phyloP scores from a whole-genome alignment of 2,113 vertebrate species.

The Glaucidium brasilianum region DNA sequence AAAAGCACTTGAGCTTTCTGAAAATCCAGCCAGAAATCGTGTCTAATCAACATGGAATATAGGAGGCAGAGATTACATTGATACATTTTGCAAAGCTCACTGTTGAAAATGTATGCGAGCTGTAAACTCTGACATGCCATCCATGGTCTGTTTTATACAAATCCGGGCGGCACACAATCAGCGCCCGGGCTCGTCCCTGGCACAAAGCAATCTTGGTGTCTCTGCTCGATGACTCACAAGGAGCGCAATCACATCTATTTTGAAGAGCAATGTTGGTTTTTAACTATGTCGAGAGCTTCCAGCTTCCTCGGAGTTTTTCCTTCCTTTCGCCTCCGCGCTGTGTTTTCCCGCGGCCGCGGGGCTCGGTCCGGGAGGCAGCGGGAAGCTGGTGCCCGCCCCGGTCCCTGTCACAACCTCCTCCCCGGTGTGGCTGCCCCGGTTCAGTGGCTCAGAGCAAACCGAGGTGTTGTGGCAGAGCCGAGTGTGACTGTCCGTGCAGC shows the following conservation, averaged over 20 bases:
- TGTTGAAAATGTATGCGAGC: conserved; percentile 74
- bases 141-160: conserved; percentile 65
- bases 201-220: conserved; percentile 71
- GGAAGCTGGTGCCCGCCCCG: fast-evolving
- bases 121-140: conserved; percentile 76
- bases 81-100: conserved; percentile 78
- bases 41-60: conserved; percentile 88
- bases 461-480: fast-evolving
- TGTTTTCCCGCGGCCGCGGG: fast-evolving
- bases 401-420: neutral
- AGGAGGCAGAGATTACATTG: conserved; percentile 84
- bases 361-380: neutral
- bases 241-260: conserved; percentile 74
- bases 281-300: conserved; percentile 43
- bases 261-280: conserved; percentile 62
- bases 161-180: conserved; percentile 73
- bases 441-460: fast-evolving
- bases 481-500: fast-evolving
- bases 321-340: fast-evolving
- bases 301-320: conserved; percentile 39
- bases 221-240: conserved; percentile 59
- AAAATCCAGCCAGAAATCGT: conserved; percentile 83
- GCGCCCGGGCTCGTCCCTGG: conserved; percentile 50
- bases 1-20: conserved; percentile 84
- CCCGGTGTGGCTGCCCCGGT: fast-evolving